phyloP scores from a whole-genome alignment of 2,888 invertebrate genomes.

The Parnassius orleans region DNA sequence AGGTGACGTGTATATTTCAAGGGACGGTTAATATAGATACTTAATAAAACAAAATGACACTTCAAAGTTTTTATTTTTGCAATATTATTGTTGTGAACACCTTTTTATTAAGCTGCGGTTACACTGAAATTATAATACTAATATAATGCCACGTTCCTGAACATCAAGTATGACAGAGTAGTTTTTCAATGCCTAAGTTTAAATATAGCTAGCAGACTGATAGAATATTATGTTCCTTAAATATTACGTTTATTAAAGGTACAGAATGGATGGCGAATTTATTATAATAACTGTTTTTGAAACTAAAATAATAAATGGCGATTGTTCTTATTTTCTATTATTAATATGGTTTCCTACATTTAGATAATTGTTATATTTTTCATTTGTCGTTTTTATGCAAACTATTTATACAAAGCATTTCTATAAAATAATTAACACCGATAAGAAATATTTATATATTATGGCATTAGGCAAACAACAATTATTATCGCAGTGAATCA shows the following conservation, averaged over 20 bases:
- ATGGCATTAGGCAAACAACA: no score
- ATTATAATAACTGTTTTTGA: not conserved
- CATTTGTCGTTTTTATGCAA: no score
- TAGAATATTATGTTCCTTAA: constrained; percentile 2
- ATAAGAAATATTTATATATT: no score
- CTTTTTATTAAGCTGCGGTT: constrained; percentile 22
- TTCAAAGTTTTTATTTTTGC: constrained; percentile 55
- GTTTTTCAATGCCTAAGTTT: not conserved
- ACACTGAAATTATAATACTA: constrained; percentile 6
- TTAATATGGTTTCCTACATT: no score
- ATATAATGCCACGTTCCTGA: not conserved
- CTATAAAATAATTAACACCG: no score
- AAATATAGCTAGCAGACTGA: constrained; percentile 13
- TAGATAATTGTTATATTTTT: no score
- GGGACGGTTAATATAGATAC: constrained; percentile 31
- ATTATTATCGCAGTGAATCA: not conserved
- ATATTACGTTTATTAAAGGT: not conserved
- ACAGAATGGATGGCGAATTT: constrained; percentile 12
- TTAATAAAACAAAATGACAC: constrained; percentile 47
- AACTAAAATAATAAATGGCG: no score
- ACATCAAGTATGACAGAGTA: not conserved
- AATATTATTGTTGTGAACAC: constrained; percentile 38
- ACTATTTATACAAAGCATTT: no score
- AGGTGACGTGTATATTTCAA: constrained; percentile 36
- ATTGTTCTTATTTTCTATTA: no score